phyloP scores from a whole-genome alignment of 2,888 invertebrate genomes.

The Leistus spinibarbis region DNA sequence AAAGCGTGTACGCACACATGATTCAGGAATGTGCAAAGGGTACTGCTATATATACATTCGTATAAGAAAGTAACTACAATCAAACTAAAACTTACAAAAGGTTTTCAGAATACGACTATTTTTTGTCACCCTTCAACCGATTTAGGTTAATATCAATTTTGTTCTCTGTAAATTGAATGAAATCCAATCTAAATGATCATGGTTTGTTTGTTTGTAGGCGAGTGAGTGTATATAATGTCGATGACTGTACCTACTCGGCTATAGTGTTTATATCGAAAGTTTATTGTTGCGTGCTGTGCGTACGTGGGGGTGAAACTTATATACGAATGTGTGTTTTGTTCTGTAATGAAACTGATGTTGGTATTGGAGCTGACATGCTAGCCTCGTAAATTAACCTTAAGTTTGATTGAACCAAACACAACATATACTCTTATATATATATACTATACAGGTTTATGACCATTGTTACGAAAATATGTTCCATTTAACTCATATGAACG shows the following conservation, averaged over 20 bases:
- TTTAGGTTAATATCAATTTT: not conserved
- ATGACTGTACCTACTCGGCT: slow-evolving; percentile 1
- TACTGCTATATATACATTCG: too few species aligned
- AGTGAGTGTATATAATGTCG: not conserved
- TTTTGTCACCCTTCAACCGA: not conserved
- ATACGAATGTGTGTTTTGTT: not conserved
- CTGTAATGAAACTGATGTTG: slow-evolving; percentile 7
- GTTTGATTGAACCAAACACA: slow-evolving; percentile 5
- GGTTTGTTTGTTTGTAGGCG: not conserved
- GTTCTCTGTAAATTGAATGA: not conserved
- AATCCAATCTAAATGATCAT: not conserved
- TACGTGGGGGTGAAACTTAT: not conserved
- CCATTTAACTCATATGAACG: not conserved
- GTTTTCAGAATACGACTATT: too few species aligned
- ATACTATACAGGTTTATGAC: not conserved
- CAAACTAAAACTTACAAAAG: too few species aligned
- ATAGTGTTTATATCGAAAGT: not conserved
- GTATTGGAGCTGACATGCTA: slow-evolving; percentile 2
- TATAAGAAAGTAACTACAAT: too few species aligned
- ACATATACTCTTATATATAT: too few species aligned
- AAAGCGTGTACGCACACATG: too few species aligned
- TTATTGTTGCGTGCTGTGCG: not conserved
- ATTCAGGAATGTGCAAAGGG: too few species aligned
- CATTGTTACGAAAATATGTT: not conserved
- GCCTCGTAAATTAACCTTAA: slow-evolving; percentile 2